Evolutionary conservation across 2,797 vertebrate species (phyloP).

Genomic region (Calcarius lapponicus): DNA sequence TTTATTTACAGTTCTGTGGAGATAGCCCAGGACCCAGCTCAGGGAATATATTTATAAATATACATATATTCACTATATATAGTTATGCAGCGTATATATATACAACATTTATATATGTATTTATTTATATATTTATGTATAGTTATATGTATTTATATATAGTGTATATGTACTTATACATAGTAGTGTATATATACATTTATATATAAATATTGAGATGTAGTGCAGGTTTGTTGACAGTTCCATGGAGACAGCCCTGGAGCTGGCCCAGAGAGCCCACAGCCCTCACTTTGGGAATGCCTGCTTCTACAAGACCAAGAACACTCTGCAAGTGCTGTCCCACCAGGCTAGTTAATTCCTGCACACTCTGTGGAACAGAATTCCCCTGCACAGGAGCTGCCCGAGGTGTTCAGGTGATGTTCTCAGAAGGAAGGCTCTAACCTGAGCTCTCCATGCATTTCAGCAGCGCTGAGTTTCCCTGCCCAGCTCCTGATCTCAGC

Average conservation of each 20-base stretch:
- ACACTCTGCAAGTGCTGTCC: neutral
- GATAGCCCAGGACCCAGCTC: neutral
- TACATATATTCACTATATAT: neutral
- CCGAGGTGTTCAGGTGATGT: neutral
- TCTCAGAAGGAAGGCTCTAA: neutral
- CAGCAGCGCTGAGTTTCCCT: neutral
- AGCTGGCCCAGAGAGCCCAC: neutral
- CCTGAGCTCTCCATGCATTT: neutral
- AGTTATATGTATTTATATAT: neutral
- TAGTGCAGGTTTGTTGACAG: neutral
- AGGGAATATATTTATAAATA: neutral
- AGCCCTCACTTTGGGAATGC: neutral
- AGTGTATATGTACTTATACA: neutral
- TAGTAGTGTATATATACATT: too few relatives aligned
- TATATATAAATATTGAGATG: neutral
- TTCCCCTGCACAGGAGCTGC: neutral
- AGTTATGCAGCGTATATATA: too few relatives aligned
- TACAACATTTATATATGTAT: neutral
- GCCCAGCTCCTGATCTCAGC: neutral
- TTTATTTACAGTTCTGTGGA: neutral
- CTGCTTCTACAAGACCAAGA: accelerated
- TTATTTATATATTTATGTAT: neutral
- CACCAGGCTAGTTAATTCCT: accelerated
- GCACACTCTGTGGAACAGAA: neutral
- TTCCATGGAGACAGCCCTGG: accelerated